Conservation (phyloP, 2,113 vertebrate species). For the Tringa solitaria region DNA sequence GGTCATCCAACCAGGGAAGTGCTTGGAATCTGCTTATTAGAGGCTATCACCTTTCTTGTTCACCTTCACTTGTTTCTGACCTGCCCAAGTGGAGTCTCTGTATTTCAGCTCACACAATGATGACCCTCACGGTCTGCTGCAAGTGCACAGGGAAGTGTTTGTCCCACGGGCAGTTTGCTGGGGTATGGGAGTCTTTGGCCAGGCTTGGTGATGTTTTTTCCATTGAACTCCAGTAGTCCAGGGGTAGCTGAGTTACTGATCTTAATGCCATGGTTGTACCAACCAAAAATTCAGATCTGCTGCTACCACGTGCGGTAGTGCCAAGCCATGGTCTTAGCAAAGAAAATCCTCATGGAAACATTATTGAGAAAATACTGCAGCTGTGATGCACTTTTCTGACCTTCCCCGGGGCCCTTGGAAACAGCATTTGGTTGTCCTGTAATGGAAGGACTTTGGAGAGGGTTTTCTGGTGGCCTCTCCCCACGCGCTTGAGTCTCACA, state of each 20-base stretch:
- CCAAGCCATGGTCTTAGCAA: background rate
- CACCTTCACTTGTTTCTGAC: background rate
- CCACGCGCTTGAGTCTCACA: rapidly evolving
- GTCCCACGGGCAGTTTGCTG: background rate
- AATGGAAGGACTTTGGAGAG: background rate
- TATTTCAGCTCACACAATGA: background rate
- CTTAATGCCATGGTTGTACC: rapidly evolving
- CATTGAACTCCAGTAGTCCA: rapidly evolving
- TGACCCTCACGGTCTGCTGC: rapidly evolving
- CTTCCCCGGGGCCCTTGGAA: background rate
- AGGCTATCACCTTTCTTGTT: background rate
- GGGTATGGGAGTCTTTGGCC: background rate
- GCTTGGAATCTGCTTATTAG: background rate
- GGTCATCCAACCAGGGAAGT: background rate
- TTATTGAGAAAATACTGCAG: background rate
- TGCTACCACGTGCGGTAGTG: rapidly evolving
- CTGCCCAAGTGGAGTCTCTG: background rate
- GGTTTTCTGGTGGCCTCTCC: background rate
- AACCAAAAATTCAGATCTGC: background rate
- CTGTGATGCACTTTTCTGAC: background rate
- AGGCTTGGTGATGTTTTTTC: background rate
- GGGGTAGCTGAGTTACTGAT: too few species aligned
- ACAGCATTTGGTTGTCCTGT: background rate
- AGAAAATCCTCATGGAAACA: background rate
- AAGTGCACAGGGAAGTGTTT: rapidly evolving